A percentile compares a stretch with the other conserved stretches of the same genome.
Conservation (phyloP, 2,113 vertebrate species). For the Camelus bactrianus region DNA sequence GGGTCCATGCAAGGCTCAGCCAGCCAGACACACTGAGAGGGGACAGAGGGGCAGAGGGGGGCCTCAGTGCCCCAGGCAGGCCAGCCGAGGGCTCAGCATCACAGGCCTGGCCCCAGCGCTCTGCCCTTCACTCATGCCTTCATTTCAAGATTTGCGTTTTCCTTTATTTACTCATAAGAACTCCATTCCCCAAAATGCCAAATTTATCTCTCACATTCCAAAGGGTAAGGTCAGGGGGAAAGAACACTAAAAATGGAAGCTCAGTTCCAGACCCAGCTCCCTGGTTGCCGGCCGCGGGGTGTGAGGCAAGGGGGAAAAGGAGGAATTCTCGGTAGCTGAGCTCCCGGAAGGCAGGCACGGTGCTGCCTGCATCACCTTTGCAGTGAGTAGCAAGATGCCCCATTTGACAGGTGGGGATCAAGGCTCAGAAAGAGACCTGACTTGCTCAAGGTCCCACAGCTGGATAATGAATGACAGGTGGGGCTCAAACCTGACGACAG, state of each 20-base stretch:
- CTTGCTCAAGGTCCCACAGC: background rate
- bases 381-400: background rate
- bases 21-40: background rate
- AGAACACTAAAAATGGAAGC: background rate
- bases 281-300: background rate
- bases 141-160: background rate
- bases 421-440: background rate
- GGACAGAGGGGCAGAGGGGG: background rate
- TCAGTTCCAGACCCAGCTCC: background rate
- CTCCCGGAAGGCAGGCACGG: background rate
- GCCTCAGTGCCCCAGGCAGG: background rate
- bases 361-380: background rate
- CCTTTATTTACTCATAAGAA: background rate
- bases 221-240: background rate
- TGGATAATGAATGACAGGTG: background rate
- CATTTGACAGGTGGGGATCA: background rate
- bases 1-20: background rate
- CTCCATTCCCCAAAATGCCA: background rate
- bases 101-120: background rate
- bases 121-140: background rate
- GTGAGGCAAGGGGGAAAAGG: fast-evolving
- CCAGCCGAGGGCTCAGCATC: background rate
- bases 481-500: background rate
- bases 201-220: background rate
- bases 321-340: too few relatives aligned